Percentiles rank a stretch among this genome's conserved stretches.
phyloP scores from a whole-genome alignment of 2,888 invertebrate genomes.

The Lysandra bellargus region DNA sequence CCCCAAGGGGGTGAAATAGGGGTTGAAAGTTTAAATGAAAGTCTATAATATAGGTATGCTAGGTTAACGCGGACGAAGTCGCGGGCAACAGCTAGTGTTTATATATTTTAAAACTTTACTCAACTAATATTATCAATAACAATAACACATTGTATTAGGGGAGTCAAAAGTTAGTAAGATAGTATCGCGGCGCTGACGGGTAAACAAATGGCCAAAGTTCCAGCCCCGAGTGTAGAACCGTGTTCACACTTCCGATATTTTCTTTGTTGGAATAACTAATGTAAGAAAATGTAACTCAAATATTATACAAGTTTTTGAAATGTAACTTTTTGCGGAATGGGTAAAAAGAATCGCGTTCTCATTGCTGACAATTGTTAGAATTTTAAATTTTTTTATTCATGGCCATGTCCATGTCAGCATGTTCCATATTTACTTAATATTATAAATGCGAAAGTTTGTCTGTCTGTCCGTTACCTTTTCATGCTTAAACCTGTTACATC shows the following conservation, averaged over 20 bases:
- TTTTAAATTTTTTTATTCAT: too few relatives aligned
- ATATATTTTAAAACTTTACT: neutral
- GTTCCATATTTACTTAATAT: too few relatives aligned
- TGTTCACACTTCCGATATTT: slow-evolving; percentile 7
- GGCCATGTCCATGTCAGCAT: too few relatives aligned
- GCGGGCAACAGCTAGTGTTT: too few relatives aligned
- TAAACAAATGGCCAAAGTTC: slow-evolving; percentile 18
- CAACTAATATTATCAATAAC: slow-evolving; percentile 1
- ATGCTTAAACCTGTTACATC: too few relatives aligned
- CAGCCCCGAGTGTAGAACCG: slow-evolving; percentile 13
- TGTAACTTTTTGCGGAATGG: neutral
- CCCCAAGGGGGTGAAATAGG: too few relatives aligned
- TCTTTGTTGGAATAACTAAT: slow-evolving; percentile 11
- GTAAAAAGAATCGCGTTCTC: neutral
- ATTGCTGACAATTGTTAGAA: too few relatives aligned
- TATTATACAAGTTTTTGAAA: neutral
- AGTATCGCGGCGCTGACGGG: neutral
- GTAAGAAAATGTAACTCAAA: neutral
- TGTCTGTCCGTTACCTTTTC: too few relatives aligned
- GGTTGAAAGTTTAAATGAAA: too few relatives aligned
- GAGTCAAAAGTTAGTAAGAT: slow-evolving; percentile 16
- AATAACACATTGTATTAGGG: neutral
- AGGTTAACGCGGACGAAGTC: too few relatives aligned
- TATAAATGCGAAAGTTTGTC: too few relatives aligned
- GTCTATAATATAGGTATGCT: too few relatives aligned